Evolutionary conservation across 2,888 invertebrate species (phyloP), one percentile per base, ranked within the genome.

Genomic region (Eristalis arbustorum): DNA sequence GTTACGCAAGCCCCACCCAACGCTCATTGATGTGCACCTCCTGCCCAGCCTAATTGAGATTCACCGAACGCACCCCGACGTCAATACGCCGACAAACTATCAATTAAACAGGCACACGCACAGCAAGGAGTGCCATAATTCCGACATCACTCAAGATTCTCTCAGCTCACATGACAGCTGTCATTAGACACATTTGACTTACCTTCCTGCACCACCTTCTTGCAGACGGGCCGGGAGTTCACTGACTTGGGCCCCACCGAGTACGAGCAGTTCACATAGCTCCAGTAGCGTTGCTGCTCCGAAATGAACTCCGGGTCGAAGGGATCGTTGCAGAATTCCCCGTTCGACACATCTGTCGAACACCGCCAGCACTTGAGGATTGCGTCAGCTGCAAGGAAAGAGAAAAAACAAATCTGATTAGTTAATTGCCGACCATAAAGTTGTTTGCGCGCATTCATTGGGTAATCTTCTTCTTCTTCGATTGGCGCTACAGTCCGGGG

Each of bases 301-400:
- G 92, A 90, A 87, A 94, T 91, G 90, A 93, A 76, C 11, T 91
- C 91, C 78, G 94, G 93, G 90, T 95, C 94, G 94, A 96, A 96
- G 69, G 96, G 95, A 91, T 97, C 97, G 64, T 94, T 94, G 92
- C 97, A 97, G 89, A 94, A 94, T 11, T 94, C 94, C 88, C 96
- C 95, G 89, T 94, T 93, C 3, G 92, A 91, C 28, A 93, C 91
- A 89, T 96, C 95, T 2, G 96, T 96, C 0, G 96, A 95, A 90
- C 97, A 97, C 11, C 95, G 94, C 96, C 96, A 97, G 91, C 97
- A 97, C 89, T 94, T 94, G 10, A 97, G 92, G 4, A 95, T 94
- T 83, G 94, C 94, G 89, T 95, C 96, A 94, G 94, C 89, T 94
- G 94, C 85, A 90, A 89, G 88, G 89, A 84, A 62, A 83, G 81